phyloP scores from a whole-genome alignment of 2,888 invertebrate genomes.

The Troilus luridus region DNA sequence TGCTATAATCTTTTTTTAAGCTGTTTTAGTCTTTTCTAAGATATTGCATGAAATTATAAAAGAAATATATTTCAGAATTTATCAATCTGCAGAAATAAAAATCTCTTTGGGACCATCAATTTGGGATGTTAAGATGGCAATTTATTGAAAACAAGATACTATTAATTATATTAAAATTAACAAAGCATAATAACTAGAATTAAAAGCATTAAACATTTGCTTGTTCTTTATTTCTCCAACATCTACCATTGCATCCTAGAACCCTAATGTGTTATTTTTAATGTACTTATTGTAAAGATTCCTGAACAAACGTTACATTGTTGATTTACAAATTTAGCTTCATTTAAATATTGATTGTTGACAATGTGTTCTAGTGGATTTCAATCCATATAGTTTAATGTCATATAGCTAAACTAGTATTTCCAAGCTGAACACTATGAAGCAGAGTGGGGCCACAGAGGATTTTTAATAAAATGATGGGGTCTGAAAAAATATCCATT shows the following conservation, averaged over 20 bases:
- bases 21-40: background rate
- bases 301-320: too few relatives aligned
- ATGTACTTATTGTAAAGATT: too few relatives aligned
- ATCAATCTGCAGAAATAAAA: background rate
- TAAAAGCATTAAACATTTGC: too few relatives aligned
- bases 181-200: too few relatives aligned
- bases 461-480: background rate
- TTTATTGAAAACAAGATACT: background rate
- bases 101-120: background rate
- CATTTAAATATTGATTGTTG: too few relatives aligned
- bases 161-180: too few relatives aligned
- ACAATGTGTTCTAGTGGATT: background rate
- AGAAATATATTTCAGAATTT: background rate
- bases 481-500: background rate
- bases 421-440: background rate
- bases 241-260: too few relatives aligned
- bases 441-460: background rate
- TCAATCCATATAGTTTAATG: background rate
- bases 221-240: too few relatives aligned
- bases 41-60: background rate
- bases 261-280: too few relatives aligned
- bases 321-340: too few relatives aligned
- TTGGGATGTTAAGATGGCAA: background rate
- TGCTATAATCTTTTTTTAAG: background rate
- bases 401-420: background rate